Evolutionary conservation across 2,797 vertebrate species (phyloP), one percentile per base, ranked within the genome.

Genomic region (Rhodeus uyekii): DNA sequence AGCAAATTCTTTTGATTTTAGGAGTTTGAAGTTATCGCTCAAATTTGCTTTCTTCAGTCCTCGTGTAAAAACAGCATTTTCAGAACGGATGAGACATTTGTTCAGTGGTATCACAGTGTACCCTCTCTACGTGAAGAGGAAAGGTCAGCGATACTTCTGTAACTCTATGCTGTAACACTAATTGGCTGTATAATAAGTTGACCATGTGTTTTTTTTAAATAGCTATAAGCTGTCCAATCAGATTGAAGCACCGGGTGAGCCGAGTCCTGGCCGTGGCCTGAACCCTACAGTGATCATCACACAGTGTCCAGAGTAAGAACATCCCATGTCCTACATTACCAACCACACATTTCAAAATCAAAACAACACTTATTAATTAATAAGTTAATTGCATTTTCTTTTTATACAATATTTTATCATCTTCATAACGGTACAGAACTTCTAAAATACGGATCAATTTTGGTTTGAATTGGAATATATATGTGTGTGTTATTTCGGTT

Each of bases 21-120:
- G 97, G 97, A 98, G 87, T 98, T 97, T 89, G 95, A 96, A 91
- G 95, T 97, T 84, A 93, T 98, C 38, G 95, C 96, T 79, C 96
- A 97, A 87, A 95, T 98, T 87, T 94, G 92, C 2, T 93, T 96
- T 76, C 95, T 98, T 64, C 96, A 98, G 91, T 95, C 95, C 0
- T 95, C 95, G 22, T 98, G 97, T 89, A 96, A 95, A 68, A 95
- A 95, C 88, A 96, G 96, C 82, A 88, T 93, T 8, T 94, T 97
- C 85, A 77, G 60, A 5, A 44, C 87, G 0, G 94, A 97, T 19
- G 90, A 91, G 22, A 84, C 91, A 61, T 96, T 98, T 83, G 68
- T 91, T 19, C 87, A 82, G 44, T 98, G 97, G 97, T 96, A 98
- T n/a, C 89, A 88, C 83, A 92, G 93, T 0, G 95, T 96, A 0